Conservation (phyloP, 2,113 vertebrate genomes). For the Daphoenositta chrysoptera region DNA sequence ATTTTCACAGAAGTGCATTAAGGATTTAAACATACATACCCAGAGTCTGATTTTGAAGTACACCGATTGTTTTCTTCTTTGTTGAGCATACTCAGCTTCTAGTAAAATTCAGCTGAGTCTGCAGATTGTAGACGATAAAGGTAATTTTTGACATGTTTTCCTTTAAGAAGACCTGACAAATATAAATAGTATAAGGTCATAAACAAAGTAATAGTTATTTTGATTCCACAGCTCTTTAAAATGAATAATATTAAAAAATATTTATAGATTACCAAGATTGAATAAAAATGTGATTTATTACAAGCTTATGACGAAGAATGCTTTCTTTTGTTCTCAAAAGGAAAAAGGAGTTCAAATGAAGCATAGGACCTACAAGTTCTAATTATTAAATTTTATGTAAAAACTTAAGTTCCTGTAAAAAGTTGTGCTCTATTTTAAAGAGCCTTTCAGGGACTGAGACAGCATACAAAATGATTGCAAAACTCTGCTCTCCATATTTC, state of each 20-base stretch:
- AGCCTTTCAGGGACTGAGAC: neutral
- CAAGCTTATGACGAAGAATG: accelerated
- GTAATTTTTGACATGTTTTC: neutral
- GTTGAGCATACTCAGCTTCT: neutral
- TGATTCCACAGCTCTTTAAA: neutral
- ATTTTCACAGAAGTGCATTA: conserved; percentile 20
- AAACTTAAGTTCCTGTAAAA: neutral
- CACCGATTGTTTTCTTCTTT: neutral
- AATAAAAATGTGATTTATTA: neutral
- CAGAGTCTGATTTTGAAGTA: neutral
- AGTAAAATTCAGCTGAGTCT: neutral
- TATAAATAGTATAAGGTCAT: neutral
- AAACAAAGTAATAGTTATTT: neutral
- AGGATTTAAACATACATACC: neutral
- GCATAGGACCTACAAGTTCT: neutral
- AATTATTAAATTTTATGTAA: neutral
- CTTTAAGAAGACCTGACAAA: neutral
- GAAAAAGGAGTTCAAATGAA: neutral
- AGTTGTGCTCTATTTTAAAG: neutral
- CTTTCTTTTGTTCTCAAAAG: neutral
- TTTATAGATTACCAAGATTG: neutral
- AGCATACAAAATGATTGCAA: neutral
- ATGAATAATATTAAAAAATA: neutral
- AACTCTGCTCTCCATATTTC: neutral
- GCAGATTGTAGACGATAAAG: neutral